Percentiles rank a stretch among this genome's conserved stretches.
Evolutionary conservation across 2,797 vertebrate genomes (phyloP).

Genomic region (Mareca penelope): DNA sequence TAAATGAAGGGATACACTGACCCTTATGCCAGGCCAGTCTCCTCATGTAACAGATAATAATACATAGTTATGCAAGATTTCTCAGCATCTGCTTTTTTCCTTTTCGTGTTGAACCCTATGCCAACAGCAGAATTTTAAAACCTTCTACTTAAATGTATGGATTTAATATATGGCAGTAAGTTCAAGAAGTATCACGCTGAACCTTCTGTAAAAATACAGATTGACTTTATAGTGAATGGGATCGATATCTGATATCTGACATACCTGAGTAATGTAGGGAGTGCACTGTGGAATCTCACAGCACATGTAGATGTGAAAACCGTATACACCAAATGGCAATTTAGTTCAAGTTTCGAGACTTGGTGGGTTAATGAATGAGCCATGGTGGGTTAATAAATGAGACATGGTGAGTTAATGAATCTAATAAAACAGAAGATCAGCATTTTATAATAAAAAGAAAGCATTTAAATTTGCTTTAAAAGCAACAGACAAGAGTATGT

Average conservation of each 20-base stretch:
- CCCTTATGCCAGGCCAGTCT: background rate
- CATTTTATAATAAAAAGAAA: background rate
- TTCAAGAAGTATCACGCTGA: rapidly evolving
- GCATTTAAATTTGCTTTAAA: background rate
- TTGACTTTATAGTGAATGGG: background rate
- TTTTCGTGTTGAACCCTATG: rapidly evolving
- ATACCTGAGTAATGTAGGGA: background rate
- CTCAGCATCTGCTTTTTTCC: rapidly evolving
- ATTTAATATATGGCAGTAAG: background rate
- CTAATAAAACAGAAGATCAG: background rate
- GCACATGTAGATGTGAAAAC: background rate
- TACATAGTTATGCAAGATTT: background rate
- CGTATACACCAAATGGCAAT: rapidly evolving
- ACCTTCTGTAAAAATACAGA: background rate
- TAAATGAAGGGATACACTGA: background rate
- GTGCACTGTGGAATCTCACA: background rate
- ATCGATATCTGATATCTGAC: background rate
- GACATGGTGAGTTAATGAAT: background rate
- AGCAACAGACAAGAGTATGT: background rate
- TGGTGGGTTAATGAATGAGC: no score
- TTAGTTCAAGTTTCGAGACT: background rate
- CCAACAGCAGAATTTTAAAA: background rate
- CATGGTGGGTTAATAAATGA: background rate
- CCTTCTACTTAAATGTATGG: background rate
- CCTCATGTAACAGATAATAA: background rate